Base-by-base conservation (phyloP, 2,113 vertebrate genomes). In the Misgurnus mizolepis region DNA sequence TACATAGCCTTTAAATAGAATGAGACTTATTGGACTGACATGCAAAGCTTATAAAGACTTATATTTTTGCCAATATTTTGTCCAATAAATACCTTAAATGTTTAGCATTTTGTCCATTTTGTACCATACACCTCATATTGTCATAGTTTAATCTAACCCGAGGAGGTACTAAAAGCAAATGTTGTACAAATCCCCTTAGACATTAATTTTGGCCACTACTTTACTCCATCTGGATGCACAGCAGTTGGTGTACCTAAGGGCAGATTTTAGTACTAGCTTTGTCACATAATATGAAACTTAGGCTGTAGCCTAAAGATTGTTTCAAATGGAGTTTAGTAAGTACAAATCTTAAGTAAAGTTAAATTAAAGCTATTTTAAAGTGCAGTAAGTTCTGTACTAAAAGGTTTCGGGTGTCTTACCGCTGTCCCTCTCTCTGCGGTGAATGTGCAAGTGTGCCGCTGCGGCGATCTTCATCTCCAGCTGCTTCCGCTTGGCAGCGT, bases 381-480 rank as follows among this genome's bases (percentile, higher is more conserved):
- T 70, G 45, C 4, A 2, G 50, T 56, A 65, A 66, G 45, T 61
- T 76, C 8, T n/a, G 45, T 41, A 18, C 4, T 11, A 15, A 50
- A 64, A 67, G 14, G 18, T 50, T 49, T 14, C 47, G 47, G 10
- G 7, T 17, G 39, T 72, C 91, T 88, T 72, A 94, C 92, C 90
- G 1, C 89, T 90, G 87, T 92, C 94, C 22, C 94, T 87, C 72
- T 94, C 93, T 62, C 93, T 87, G 4, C 94, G 95, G 81, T 96
- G 94, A 0, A 94, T 88, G 0, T 95, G 94, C 79, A 95, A 92
- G 15, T 93, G 90, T 0, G 94, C 94, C 0, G 93, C 94, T 0
- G 94, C 94, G 0, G 95, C 94, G 1, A 95, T 97, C 90, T 96
- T 96, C 93, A 97, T 93, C 88, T 96, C 95, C 90, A 95, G 92